Base-by-base conservation (phyloP, 2,797 vertebrate species). In the Somateria mollissima region DNA sequence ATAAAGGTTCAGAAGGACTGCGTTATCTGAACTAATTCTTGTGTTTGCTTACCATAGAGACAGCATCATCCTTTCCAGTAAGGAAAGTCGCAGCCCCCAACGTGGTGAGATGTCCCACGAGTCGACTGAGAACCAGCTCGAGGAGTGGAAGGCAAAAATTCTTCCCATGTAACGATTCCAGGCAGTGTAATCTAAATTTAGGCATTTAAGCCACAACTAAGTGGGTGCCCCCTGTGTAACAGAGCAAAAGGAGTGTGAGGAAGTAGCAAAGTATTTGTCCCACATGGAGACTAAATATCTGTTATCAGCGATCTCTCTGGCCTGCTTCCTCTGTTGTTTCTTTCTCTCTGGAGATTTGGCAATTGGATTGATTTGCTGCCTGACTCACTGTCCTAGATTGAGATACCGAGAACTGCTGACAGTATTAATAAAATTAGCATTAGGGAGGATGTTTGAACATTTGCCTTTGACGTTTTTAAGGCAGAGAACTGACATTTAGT, bases 241-340 rank as follows among this genome's bases (percentile, higher is more conserved):
- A 18, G 39, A 92, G 86, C 77, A 76, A 74, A 71, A 92, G 85
- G 87, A 95, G 91, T 56, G 83, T 89, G 94, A 96, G 85, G 95
- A 96, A 96, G 91, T 94, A 94, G 95, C 95, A 95, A 90, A 96
- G 89, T 47, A 82, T 94, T 96, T 95, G 90, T 95, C 89, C 85
- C 39, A 49, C 80, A 36, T 61, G 70, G 85, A 96, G 92, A 95
- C 95, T 94, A 90, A 96, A 94, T 96, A 95, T 86, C 89, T 58
- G 28, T 90, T 95, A 91, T 94, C 94, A 69, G 89, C 85, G 45
- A 90, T 96, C 90, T 90, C 80, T 71, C 74, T 96, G 95, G 95
- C 89, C 65, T 18, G 34, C 74, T 92, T 94, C 80, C 80, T 94
- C 85, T 94, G 92, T 91, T 95, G 91, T 94, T 96, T 91, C 91